phyloP scores from a whole-genome alignment of 2,797 vertebrate species.

The Miichthys miiuy region DNA sequence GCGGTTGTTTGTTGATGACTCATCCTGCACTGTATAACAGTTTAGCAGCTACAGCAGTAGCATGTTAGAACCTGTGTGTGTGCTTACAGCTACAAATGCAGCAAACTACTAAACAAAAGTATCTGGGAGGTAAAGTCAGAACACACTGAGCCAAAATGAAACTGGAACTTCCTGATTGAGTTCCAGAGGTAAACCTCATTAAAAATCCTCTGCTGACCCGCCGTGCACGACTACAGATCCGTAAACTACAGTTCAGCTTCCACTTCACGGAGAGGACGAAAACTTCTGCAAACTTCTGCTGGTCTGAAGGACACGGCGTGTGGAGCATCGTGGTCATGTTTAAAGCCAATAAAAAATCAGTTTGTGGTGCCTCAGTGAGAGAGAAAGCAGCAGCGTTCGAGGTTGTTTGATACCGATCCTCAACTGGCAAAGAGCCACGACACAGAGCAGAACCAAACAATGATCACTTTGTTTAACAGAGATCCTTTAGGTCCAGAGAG shows the following conservation, averaged over 20 bases:
- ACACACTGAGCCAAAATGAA: background rate
- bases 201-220: background rate
- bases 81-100: too few species aligned
- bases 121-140: too few species aligned
- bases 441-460: slow-evolving; percentile 51
- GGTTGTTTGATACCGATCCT: slow-evolving; percentile 53
- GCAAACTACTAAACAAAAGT: too few species aligned
- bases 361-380: background rate
- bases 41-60: too few species aligned
- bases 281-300: background rate
- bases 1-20: too few species aligned
- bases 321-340: background rate
- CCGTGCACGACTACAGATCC: background rate
- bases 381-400: slow-evolving; percentile 13
- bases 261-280: background rate
- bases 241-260: background rate
- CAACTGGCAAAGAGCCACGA: slow-evolving; percentile 52
- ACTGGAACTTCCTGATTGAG: background rate
- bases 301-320: too few species aligned
- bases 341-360: background rate
- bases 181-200: background rate
- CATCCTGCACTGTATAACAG: too few species aligned
- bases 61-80: too few species aligned
- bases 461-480: slow-evolving; percentile 53
- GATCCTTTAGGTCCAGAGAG: slow-evolving; percentile 32